phyloP scores from a whole-genome alignment of 1,140 invertebrate species.

The Plodia interpunctella region DNA sequence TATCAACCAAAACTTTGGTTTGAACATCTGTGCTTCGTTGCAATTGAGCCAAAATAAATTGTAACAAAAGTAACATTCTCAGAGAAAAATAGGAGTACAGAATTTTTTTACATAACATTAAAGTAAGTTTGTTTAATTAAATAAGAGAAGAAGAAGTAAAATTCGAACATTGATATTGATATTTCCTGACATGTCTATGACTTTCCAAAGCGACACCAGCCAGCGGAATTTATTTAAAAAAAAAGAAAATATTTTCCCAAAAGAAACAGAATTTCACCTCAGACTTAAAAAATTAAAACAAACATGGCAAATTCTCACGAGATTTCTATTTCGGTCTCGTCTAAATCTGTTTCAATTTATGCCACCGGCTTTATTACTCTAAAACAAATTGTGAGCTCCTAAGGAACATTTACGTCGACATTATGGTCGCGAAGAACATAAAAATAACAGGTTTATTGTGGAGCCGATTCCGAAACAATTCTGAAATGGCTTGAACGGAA shows the following conservation, averaged over 20 bases:
- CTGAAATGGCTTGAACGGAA: slow-evolving; percentile 7
- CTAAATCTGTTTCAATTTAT: slow-evolving; percentile 12
- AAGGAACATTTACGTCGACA: slow-evolving; percentile 16
- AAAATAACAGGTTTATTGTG: slow-evolving; percentile 29
- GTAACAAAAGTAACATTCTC: not conserved
- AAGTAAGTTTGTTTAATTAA: too few species aligned
- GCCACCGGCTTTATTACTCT: slow-evolving; percentile 12
- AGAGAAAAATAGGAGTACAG: too few species aligned
- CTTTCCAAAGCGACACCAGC: too few species aligned
- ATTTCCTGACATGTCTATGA: too few species aligned
- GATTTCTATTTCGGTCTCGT: not conserved
- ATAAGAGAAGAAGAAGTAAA: too few species aligned
- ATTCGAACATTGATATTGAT: too few species aligned
- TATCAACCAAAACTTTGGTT: not conserved
- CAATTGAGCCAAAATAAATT: slow-evolving; percentile 1
- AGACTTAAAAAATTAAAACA: not conserved
- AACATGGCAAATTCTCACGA: slow-evolving; percentile 2
- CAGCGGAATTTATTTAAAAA: too few species aligned
- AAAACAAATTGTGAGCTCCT: slow-evolving; percentile 18
- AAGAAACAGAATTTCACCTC: not conserved
- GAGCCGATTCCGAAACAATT: slow-evolving; percentile 15
- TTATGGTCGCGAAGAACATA: slow-evolving; percentile 14
- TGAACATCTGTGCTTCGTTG: not conserved
- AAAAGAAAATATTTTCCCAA: too few species aligned
- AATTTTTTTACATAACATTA: too few species aligned